These are phyloP conservation scores for Pachypanchax playfairii DNA, from an alignment of 2,113 vertebrate species.

Conservation along the genomic window DNA sequence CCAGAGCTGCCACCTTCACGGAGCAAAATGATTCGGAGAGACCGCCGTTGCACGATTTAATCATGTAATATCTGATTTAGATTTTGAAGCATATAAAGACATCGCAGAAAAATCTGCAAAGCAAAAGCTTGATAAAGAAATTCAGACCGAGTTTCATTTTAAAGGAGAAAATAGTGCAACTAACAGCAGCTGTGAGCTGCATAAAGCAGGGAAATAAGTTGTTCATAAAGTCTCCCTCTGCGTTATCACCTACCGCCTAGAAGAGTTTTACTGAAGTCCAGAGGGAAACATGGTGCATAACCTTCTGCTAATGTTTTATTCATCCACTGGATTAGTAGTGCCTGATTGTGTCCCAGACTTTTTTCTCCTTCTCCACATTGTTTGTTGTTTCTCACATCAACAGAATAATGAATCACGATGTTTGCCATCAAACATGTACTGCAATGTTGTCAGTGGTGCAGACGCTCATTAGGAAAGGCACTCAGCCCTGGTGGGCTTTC, in stretches of 20 bases:
- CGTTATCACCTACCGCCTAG: constrained; percentile 39
- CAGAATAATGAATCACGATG: constrained; percentile 63
- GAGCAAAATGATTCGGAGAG: constrained; percentile 16
- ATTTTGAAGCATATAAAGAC: too few species aligned
- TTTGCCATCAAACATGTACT: constrained; percentile 55
- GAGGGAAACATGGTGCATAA: constrained; percentile 39
- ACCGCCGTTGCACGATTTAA: neutral
- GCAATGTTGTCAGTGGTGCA: constrained; percentile 33
- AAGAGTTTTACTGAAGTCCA: constrained; percentile 34
- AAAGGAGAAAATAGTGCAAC: neutral
- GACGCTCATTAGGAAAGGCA: constrained; percentile 64
- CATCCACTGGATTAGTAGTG: constrained; percentile 41
- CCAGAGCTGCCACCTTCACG: constrained; percentile 16
- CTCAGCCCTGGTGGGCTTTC: constrained; percentile 41
- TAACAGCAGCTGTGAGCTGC: constrained; percentile 1
- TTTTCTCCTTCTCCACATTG: constrained; percentile 11
- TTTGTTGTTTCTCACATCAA: constrained; percentile 62
- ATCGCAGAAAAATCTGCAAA: too few species aligned
- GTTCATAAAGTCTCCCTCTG: constrained; percentile 35
- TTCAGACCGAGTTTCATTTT: neutral
- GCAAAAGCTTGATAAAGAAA: neutral
- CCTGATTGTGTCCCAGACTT: constrained; percentile 41
- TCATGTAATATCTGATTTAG: neutral
- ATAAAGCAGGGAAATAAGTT: constrained; percentile 36
- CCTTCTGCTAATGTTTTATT: constrained; percentile 64